phyloP scores from a whole-genome alignment of 2,113 vertebrate species.

The Hemiscyllium ocellatum region DNA sequence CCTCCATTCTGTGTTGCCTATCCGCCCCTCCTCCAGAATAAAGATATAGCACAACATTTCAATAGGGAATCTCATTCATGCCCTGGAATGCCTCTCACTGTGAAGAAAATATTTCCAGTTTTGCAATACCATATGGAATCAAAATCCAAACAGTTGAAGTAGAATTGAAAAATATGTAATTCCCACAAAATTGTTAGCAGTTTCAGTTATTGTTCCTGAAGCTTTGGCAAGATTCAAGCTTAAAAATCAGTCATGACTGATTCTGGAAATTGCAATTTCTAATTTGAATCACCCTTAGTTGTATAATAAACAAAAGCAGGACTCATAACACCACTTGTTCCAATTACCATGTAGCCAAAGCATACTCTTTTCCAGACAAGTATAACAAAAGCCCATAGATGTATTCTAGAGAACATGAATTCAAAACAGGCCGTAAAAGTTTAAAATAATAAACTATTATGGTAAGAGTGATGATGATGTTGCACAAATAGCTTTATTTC shows the following conservation, averaged over 20 bases:
- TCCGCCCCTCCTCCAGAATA: background rate
- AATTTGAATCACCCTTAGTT: background rate
- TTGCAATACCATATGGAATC: background rate
- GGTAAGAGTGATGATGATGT: background rate
- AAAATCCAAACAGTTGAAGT: background rate
- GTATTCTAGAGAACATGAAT: background rate
- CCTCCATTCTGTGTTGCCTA: background rate
- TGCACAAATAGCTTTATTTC: background rate
- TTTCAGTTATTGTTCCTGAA: background rate
- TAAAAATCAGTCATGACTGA: background rate
- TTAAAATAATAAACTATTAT: background rate
- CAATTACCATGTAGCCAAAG: background rate
- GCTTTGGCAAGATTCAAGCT: background rate
- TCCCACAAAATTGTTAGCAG: background rate
- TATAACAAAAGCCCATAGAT: background rate
- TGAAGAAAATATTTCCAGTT: background rate
- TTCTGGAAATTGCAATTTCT: background rate
- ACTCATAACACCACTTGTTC: background rate
- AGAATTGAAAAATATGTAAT: background rate
- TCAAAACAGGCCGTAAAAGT: background rate
- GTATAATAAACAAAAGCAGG: background rate
- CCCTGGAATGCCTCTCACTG: background rate
- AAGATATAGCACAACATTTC: background rate
- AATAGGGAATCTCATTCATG: background rate
- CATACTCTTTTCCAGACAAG: background rate